Percentiles rank a stretch among this genome's conserved stretches.
Conservation (phyloP, 2,113 vertebrate genomes). For the Zonotrichia leucophrys region DNA sequence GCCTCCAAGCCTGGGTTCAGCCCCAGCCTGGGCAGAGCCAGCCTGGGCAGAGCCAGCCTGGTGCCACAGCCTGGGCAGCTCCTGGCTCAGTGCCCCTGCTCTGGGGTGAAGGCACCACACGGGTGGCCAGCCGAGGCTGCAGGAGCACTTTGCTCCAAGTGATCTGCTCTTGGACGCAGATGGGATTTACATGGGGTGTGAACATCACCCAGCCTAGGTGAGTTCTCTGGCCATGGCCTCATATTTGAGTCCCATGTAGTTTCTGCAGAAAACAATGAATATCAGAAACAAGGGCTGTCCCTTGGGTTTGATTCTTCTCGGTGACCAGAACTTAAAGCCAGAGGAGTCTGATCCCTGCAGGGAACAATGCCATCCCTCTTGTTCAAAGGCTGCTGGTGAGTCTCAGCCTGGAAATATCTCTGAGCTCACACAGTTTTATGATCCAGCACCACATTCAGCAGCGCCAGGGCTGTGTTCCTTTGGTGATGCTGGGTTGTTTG, state of each 20-base stretch:
- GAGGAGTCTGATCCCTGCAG: neutral
- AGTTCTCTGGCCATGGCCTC: neutral
- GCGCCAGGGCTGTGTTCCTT: neutral
- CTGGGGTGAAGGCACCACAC: rapidly evolving
- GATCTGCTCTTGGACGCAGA: neutral
- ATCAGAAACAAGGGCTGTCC: neutral
- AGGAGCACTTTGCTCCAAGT: neutral
- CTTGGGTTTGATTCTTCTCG: neutral
- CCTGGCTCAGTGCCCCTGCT: neutral
- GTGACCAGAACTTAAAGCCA: neutral
- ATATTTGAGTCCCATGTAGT: neutral
- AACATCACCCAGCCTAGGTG: neutral
- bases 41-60: neutral
- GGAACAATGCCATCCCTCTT: neutral
- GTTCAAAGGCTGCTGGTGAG: neutral
- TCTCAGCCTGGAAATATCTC: neutral
- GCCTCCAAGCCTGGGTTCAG: neutral
- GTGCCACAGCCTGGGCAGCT: neutral
- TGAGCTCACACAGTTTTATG: neutral
- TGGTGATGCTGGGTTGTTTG: rapidly evolving
- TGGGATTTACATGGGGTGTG: neutral
- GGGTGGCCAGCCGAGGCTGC: rapidly evolving
- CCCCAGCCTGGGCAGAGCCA: rapidly evolving
- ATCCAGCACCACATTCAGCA: neutral
- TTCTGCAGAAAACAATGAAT: neutral